A percentile compares a stretch with the other conserved stretches of the same genome.
Evolutionary conservation across 2,113 vertebrate genomes (phyloP).

Genomic region (Carassius gibelio): DNA sequence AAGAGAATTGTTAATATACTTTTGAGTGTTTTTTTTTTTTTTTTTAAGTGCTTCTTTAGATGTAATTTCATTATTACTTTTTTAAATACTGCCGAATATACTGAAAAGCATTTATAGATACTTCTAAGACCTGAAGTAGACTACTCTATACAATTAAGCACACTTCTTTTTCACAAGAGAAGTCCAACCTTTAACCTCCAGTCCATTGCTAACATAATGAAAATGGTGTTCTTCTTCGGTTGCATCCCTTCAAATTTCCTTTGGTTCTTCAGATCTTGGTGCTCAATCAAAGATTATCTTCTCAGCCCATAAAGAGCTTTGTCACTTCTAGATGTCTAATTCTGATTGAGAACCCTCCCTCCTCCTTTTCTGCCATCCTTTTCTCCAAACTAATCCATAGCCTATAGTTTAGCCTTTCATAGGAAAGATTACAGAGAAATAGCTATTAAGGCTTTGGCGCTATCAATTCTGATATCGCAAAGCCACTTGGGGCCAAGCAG

Average conservation of each 20-base stretch:
- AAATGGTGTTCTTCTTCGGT: neutral
- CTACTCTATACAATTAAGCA: neutral
- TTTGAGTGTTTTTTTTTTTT: too few relatives aligned
- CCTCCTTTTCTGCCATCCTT: constrained; percentile 60
- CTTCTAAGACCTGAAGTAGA: too few relatives aligned
- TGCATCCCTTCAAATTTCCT: constrained; percentile 57
- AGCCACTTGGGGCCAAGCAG: constrained; percentile 78
- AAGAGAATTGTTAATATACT: neutral
- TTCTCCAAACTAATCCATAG: constrained; percentile 80
- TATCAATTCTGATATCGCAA: constrained; percentile 81
- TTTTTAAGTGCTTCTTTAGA: too few relatives aligned
- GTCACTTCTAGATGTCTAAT: constrained; percentile 79
- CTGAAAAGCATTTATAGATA: too few relatives aligned
- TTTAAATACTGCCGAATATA: too few relatives aligned
- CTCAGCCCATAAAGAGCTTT: constrained; percentile 74
- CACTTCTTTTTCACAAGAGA: neutral
- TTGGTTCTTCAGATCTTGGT: constrained; percentile 71
- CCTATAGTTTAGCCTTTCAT: constrained; percentile 82
- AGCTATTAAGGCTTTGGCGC: constrained; percentile 82
- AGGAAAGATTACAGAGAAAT: constrained; percentile 85
- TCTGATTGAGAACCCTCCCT: constrained; percentile 75
- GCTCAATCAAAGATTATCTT: constrained; percentile 76
- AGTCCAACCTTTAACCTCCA: neutral
- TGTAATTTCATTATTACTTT: too few relatives aligned
- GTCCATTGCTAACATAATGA: neutral